Evolutionary conservation across 2,888 invertebrate genomes (phyloP).

Genomic region (Adelognathus sp.): DNA sequence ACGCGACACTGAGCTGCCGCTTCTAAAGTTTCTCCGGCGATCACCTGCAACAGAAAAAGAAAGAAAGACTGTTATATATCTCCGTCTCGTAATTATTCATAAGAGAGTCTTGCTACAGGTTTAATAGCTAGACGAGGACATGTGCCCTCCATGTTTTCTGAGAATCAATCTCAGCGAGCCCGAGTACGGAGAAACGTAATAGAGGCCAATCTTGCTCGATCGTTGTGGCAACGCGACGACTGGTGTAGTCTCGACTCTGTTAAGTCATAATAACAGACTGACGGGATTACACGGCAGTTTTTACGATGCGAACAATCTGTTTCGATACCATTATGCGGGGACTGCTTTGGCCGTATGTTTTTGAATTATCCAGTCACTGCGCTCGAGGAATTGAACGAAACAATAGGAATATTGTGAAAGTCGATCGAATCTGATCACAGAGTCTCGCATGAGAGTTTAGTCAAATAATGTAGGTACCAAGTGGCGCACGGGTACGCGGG

Average conservation of each 20-base stretch:
- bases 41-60: constrained; percentile 64
- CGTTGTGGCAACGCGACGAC: background rate
- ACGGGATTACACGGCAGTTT: constrained; percentile 47
- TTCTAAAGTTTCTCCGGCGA: too few relatives aligned
- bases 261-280: constrained; percentile 29
- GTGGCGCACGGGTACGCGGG: too few relatives aligned
- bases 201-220: constrained; percentile 8
- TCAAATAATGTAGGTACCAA: background rate
- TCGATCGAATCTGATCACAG: background rate
- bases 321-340: constrained; percentile 4
- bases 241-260: constrained; percentile 20
- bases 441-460: background rate
- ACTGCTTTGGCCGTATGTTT: background rate
- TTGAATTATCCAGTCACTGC: constrained; percentile 29
- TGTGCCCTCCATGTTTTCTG: constrained; percentile 40
- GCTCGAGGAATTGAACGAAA: background rate
- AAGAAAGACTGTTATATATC: background rate
- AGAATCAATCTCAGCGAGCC: constrained; percentile 33
- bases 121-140: background rate
- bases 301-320: constrained; percentile 1
- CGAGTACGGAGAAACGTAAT: constrained; percentile 22
- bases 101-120: background rate
- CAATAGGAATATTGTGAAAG: background rate
- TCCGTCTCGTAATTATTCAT: constrained; percentile 1
- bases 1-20: too few relatives aligned